Evolutionary conservation across 53 echinoderm and acorn worm genomes (phyloP), one percentile per base, ranked within the genome.

Genomic region (Holothuria scabra): DNA sequence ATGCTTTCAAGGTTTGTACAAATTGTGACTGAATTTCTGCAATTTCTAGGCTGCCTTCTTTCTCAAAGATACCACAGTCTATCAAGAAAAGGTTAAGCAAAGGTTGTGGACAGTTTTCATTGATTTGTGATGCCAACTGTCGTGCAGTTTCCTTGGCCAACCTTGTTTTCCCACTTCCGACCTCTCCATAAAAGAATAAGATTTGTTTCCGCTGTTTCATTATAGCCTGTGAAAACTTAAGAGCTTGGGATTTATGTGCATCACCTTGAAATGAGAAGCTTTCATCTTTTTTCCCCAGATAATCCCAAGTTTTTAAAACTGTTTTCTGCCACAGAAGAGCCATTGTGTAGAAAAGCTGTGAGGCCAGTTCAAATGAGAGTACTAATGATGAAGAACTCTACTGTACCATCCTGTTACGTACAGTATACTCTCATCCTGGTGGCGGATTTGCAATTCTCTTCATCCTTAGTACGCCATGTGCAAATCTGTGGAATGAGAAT

Each of bases 141-240:
- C 78, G 48, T 2, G 78, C 78, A 28, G 78, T 78, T 32, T 78
- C 25, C 32, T 78, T 78, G 32, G 78, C 78, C 22, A 78, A 46
- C 58, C 78, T 78, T 19, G 78, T 78, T 56, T 78, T 78, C 18
- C 78, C 78, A 32, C 52, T 78, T 14, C 78, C 78, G 18, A 29
- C 56, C 21, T 78, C 78, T 14, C 78, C 78, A 30, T 28, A 78
- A 28, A 78, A 56, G 57, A 78, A 57, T 10, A 78, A 18, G 1
- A 78, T 30, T 32, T 78, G 78, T 32, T 78, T 78, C 11, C 31
- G 59, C 14, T 78, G 78, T 9, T 58, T 12, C 1, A 18, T 57
- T 5, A 78, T 57, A 26, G 29, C 78, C 19, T n/a, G 16, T 16
- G 52, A 57, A 23, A 78, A 78, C 78, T 78, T 78, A 20, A 26